Base-by-base conservation (phyloP, 2,797 vertebrate species). In the Enteromius treurensis region DNA sequence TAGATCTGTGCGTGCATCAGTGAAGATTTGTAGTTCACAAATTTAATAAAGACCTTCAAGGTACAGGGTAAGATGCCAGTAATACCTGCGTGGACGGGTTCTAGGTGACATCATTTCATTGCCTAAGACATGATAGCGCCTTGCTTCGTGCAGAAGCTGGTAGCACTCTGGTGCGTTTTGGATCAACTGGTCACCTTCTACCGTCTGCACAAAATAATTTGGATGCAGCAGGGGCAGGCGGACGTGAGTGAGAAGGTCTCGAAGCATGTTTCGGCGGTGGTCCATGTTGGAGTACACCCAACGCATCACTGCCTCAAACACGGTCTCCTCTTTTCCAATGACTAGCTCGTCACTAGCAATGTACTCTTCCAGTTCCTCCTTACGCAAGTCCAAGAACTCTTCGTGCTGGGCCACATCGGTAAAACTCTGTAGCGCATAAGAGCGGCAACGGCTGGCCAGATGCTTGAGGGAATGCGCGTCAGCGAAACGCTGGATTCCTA, bases 91-190 rank as follows among this genome's bases (percentile, higher is more conserved):
- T 40, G 98, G 98, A 83, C 97, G 94, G 9, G 98, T 99, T 90
- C 98, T 94, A 83, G 98, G 95, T 69, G 98, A 99, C 97, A 98
- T 99, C 97, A 99, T 99, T 91, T 99, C 98, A 40, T 99, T 99
- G 81, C 98, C 98, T 4, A 99, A 96, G 87, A 99, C 97, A 17
- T 99, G 98, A 91, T 99, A 99, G 45, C 98, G 93, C 42, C 98
- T 94, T 81, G 98, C 98, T 91, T 99, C 98, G 0, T 99, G 98
- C 81, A 99, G 94, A 73, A 99, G 95, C 86, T 97, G 97, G 55
- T 99, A 99, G 93, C 97, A 99, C 87, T 99, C 98, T 0, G 96
- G 96, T 6, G 97, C 95, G 4, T 96, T 99, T 93, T 99, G 98
- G 88, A 99, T 99, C 88, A 99, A 89, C 86, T 97, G 96, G 91